phyloP scores from a whole-genome alignment of 2,113 vertebrate species.

The Promerops cafer region DNA sequence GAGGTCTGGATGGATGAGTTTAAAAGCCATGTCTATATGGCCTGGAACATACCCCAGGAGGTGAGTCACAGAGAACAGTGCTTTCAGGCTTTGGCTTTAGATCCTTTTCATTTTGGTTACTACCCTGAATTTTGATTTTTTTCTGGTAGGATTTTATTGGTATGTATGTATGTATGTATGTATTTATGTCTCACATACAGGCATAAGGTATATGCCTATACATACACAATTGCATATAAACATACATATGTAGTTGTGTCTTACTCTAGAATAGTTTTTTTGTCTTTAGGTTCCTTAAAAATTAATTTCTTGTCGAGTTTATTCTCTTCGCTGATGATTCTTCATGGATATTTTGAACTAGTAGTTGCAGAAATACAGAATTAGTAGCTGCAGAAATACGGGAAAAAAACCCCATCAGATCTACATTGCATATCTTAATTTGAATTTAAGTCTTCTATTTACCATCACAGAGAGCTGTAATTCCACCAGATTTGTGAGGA shows the following conservation, averaged over 20 bases:
- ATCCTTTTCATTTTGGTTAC: background rate
- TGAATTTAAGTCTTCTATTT: background rate
- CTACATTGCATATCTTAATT: background rate
- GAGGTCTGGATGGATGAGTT: slow-evolving; percentile 99
- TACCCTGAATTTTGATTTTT: background rate
- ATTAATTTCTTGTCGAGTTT: background rate
- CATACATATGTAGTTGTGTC: background rate
- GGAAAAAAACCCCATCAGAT: background rate
- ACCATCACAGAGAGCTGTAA: background rate
- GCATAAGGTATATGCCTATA: background rate
- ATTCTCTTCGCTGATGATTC: background rate
- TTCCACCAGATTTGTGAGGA: background rate
- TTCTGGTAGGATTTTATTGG: background rate
- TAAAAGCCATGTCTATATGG: slow-evolving; percentile 98
- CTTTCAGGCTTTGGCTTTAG: background rate
- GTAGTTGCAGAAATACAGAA: background rate
- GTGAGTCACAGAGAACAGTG: slow-evolving; percentile 55
- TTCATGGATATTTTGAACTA: background rate
- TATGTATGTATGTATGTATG: background rate
- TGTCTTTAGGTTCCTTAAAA: background rate
- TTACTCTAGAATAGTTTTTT: background rate
- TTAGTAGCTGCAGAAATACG: background rate
- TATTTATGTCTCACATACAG: background rate
- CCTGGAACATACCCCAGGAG: slow-evolving; percentile 96
- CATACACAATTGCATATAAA: background rate